Base-by-base conservation (phyloP, 2,113 vertebrate genomes). In the Tringa solitaria region DNA sequence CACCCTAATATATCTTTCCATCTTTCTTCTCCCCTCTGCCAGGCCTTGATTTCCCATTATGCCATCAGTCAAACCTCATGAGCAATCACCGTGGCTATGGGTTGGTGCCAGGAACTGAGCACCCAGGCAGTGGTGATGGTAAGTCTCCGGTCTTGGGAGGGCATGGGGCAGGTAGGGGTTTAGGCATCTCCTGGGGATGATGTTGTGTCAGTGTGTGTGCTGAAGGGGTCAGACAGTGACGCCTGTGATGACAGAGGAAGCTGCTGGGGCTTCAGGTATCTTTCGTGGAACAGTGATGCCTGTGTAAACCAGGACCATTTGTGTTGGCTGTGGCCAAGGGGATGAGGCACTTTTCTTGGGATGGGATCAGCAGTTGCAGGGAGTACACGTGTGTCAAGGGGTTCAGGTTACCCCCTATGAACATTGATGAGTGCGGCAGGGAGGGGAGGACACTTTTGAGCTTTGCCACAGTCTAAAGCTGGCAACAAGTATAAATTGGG, bases 41-140 rank as follows among this genome's bases (percentile, higher is more conserved):
- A 99, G 99, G 99, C 72, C 96, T 99, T 10, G 98, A 98, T 84
- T 95, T 98, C 95, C 97, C 99, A 56, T 98, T 98, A 82, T 99
- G 99, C 96, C 99, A 98, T 39, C 99, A 99, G 97, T 95, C 98
- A 85, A 99, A 97, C 96, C 98, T 98, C 91, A 97, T 98, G 97
- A 97, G 98, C 8, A 95, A 98, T 2, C 98, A 99, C 96, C 98
- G 98, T 15, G 98, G 97, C 35, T 99, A 99, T 33, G 98, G 98
- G 86, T 93, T 98, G 94, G 96, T 93, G 64, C 93, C 98, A 5
- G 95, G 97, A 90, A 95, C 97, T 4, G 99, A 99, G 39, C 98
- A 97, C 91, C 96, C 97, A 26, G 98, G 97, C 84, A 84, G 98
- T 18, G 97, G 87, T 0, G 99, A 99, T 41, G 99, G 99, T 99